Conservation (phyloP, 2,113 vertebrate genomes). For the Corapipo altera region DNA sequence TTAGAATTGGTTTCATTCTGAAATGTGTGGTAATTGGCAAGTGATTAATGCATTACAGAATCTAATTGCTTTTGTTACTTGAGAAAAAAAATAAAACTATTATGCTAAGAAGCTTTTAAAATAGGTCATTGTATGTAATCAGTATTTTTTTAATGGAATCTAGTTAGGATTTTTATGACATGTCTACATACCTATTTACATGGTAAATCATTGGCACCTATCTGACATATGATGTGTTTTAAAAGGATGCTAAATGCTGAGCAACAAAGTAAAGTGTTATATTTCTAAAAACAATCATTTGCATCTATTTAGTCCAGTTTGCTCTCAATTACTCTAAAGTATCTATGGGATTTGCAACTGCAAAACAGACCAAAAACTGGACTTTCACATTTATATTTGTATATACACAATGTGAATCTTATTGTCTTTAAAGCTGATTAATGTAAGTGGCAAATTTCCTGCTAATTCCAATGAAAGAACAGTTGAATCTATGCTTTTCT, state of each 20-base stretch:
- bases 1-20: background rate
- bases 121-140: background rate
- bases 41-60: conserved; percentile 17
- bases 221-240: background rate
- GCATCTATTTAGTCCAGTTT: background rate
- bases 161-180: background rate
- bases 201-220: background rate
- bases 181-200: background rate
- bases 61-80: background rate
- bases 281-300: background rate
- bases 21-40: background rate
- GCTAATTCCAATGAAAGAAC: background rate
- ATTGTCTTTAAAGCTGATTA: background rate
- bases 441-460: background rate
- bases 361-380: background rate
- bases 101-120: background rate
- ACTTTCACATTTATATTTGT: background rate
- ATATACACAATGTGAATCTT: background rate
- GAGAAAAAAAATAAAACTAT: background rate
- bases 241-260: background rate
- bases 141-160: background rate
- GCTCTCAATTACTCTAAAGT: background rate
- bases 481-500: background rate
- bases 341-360: background rate
- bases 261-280: background rate